These are phyloP conservation scores for Todiramphus chloris DNA, from an alignment of 2,113 vertebrate genomes.

Conservation along the genomic window DNA sequence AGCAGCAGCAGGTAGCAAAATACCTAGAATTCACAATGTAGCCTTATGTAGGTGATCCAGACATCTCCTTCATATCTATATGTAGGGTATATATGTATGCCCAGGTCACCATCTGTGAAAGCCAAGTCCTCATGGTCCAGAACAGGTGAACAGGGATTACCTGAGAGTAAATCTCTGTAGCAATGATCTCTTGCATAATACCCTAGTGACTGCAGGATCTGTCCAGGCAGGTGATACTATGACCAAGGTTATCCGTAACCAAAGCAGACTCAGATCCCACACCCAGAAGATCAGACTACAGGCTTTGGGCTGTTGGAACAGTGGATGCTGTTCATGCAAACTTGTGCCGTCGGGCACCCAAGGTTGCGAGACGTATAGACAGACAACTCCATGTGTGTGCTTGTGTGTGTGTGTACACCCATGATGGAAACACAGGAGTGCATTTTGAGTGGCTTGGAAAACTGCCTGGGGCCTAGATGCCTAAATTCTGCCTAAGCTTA, in stretches of 20 bases:
- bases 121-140: background rate
- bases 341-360: background rate
- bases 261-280: background rate
- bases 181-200: background rate
- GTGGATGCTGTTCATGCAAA: accelerated
- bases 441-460: background rate
- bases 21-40: background rate
- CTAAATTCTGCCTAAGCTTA: background rate
- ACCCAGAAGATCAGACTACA: background rate
- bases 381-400: background rate
- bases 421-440: background rate
- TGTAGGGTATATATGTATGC: background rate
- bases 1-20: background rate
- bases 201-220: background rate
- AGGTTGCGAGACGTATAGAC: background rate
- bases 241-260: background rate
- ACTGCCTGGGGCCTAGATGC: background rate
- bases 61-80: background rate
- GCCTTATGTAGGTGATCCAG: background rate
- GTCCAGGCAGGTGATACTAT: background rate
- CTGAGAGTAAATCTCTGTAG: background rate
- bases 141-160: background rate
- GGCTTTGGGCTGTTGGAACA: background rate
- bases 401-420: background rate
- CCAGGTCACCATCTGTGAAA: background rate